A percentile compares a stretch with the other conserved stretches of the same genome.
Evolutionary conservation across 2,113 vertebrate species (phyloP).

Genomic region (Oryzias javanicus): DNA sequence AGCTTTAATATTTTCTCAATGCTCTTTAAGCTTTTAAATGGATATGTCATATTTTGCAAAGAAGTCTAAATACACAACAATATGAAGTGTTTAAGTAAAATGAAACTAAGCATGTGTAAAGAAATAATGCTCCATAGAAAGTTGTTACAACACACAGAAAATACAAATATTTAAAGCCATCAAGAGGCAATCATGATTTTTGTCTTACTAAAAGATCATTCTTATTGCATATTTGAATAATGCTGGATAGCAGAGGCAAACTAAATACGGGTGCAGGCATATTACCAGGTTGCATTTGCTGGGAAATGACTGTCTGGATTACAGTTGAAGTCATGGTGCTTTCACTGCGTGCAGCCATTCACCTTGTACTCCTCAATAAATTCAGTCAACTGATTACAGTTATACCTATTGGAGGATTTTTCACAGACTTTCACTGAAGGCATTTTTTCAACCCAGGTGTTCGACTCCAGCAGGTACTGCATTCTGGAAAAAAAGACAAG

Average conservation of each 20-base stretch:
- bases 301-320: background rate
- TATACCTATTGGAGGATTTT: rapidly evolving
- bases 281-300: background rate
- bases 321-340: background rate
- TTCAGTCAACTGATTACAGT: slow-evolving; percentile 29
- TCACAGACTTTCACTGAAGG: slow-evolving; percentile 27
- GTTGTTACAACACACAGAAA: no score
- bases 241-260: no score
- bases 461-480: slow-evolving; percentile 74
- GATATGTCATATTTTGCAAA: background rate
- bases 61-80: slow-evolving; percentile 1
- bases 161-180: no score
- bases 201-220: no score
- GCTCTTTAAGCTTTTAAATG: background rate
- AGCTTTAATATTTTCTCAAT: no score
- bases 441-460: slow-evolving; percentile 72
- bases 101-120: slow-evolving; percentile 1
- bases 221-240: no score
- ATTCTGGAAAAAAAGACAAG: slow-evolving; percentile 52
- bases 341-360: slow-evolving; percentile 67
- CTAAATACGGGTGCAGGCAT: background rate
- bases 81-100: background rate
- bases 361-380: slow-evolving; percentile 58
- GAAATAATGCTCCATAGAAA: no score
- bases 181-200: no score